Evolutionary conservation across 2,888 invertebrate species (phyloP).

Genomic region (Agrotis segetum): DNA sequence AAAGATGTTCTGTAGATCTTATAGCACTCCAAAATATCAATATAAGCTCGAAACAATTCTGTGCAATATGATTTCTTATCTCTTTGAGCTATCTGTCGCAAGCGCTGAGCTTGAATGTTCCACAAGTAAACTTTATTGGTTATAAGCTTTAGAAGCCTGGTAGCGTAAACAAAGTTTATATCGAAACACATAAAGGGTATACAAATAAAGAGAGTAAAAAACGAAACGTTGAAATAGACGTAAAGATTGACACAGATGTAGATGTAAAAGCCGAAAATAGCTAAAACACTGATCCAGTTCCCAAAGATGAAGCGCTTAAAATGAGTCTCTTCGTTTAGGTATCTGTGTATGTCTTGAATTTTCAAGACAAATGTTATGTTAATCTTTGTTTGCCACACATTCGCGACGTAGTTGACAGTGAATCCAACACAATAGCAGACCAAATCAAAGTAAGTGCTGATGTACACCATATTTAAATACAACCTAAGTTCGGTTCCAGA

Average conservation of each 20-base stretch:
- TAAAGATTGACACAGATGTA: too few species aligned
- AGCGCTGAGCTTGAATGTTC: constrained; percentile 16
- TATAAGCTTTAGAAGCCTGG: constrained; percentile 18
- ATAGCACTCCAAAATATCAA: constrained; percentile 32
- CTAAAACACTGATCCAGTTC: constrained; percentile 19
- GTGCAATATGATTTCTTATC: background rate
- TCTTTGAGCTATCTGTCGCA: background rate
- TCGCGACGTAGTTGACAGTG: background rate
- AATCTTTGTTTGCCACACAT: background rate
- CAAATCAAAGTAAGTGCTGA: background rate
- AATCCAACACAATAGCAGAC: constrained; percentile 14
- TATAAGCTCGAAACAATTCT: constrained; percentile 27
- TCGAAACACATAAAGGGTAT: constrained; percentile 7
- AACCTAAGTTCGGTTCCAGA: background rate
- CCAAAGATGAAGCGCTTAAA: background rate
- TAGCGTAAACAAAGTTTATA: constrained; percentile 18
- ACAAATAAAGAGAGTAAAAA: background rate
- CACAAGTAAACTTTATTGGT: constrained; percentile 38
- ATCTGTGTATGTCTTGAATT: constrained; percentile 30
- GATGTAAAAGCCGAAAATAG: too few species aligned
- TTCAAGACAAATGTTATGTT: constrained; percentile 19
- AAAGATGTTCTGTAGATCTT: background rate
- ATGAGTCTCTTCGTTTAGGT: background rate
- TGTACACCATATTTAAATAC: background rate
- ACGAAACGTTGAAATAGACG: background rate